Percentiles rank a stretch among this genome's conserved stretches.
Conservation (phyloP, 2,797 vertebrate species). For the Leontopithecus rosalia region DNA sequence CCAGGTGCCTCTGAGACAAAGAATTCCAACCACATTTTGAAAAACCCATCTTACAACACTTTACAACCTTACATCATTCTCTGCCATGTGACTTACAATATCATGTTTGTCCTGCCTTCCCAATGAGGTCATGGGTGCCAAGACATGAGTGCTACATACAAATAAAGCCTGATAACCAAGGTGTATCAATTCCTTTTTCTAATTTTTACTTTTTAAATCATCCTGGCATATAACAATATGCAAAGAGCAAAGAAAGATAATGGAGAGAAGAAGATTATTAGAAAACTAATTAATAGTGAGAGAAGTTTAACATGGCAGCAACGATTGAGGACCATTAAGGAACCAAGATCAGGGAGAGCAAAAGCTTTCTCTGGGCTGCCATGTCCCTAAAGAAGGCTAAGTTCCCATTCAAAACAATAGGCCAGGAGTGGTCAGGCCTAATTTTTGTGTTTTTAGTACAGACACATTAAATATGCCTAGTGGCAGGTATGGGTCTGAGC, state of each 20-base stretch:
- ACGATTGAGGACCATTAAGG: neutral
- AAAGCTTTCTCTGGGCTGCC: neutral
- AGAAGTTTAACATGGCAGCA: neutral
- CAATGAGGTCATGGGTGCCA: neutral
- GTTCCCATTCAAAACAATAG: neutral
- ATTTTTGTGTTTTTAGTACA: neutral
- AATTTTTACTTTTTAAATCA: neutral
- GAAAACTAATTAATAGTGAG: constrained; percentile 14
- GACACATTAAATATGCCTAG: neutral
- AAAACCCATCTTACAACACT: neutral
- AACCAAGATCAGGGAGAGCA: neutral
- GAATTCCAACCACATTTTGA: neutral
- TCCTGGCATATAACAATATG: neutral
- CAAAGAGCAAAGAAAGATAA: neutral
- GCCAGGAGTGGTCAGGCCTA: neutral
- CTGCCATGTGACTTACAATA: neutral
- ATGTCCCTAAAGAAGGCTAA: neutral
- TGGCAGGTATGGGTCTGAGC: neutral
- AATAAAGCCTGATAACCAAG: constrained; percentile 6
- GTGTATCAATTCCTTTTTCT: neutral
- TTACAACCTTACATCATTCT: neutral
- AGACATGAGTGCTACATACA: neutral
- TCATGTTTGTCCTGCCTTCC: neutral
- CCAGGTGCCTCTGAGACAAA: neutral
- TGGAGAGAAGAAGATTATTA: neutral